Conservation (phyloP, 2,888 invertebrate genomes). For the Papilio protenor region DNA sequence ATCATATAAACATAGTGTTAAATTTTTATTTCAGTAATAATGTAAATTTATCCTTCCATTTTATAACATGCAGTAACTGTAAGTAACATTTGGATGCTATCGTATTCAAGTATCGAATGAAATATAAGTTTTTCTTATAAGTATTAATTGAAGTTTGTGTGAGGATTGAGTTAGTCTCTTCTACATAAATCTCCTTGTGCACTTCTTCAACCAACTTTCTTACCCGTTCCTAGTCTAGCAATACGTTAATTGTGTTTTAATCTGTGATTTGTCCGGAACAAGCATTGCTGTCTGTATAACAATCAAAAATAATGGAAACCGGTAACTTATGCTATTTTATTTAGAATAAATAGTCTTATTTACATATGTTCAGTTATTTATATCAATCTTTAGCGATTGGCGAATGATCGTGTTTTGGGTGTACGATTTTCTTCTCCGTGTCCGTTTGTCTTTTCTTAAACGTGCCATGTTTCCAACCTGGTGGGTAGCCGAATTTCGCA, state of each 20-base stretch:
- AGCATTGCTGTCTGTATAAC: not conserved
- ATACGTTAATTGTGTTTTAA: no score
- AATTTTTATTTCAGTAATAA: not conserved
- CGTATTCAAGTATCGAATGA: not conserved
- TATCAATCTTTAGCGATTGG: slow-evolving; percentile 63
- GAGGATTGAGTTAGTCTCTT: no score
- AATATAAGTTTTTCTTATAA: not conserved
- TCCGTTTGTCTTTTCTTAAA: slow-evolving; percentile 59
- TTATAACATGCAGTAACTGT: not conserved
- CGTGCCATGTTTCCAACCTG: slow-evolving; percentile 72
- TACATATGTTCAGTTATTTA: slow-evolving; percentile 6
- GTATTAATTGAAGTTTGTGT: not conserved
- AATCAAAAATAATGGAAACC: not conserved
- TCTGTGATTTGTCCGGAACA: no score
- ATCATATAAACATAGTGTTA: not conserved
- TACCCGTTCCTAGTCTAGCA: not conserved
- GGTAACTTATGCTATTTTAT: not conserved
- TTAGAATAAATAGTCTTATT: slow-evolving; percentile 4
- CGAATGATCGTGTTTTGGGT: slow-evolving; percentile 75
- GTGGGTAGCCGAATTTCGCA: slow-evolving; percentile 74
- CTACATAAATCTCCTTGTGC: no score
- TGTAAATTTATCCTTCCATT: not conserved
- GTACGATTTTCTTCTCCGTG: slow-evolving; percentile 68
- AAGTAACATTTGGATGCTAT: not conserved
- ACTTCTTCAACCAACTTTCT: not conserved